These are phyloP conservation scores for Naso thynnoides DNA, from an alignment of 2,797 vertebrate genomes.

Conservation along the genomic window DNA sequence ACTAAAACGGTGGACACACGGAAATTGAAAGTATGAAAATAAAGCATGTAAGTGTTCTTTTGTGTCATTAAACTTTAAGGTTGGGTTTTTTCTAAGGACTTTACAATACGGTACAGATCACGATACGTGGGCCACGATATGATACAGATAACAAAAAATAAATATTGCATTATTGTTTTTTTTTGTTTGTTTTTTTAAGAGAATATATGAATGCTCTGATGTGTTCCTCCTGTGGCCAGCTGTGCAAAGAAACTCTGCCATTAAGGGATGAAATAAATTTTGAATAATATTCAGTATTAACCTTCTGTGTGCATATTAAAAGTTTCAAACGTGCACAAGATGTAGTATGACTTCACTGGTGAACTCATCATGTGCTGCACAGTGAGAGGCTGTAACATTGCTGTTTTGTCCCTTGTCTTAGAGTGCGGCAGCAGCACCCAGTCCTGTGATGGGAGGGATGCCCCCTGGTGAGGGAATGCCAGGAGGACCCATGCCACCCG, in stretches of 20 bases:
- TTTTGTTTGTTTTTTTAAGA: neutral
- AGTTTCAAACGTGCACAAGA: neutral
- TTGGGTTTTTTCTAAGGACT: no score
- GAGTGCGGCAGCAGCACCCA: conserved; percentile 98
- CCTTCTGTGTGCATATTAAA: no score
- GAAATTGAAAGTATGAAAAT: no score
- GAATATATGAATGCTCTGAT: conserved; percentile 2
- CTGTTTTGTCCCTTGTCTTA: conserved; percentile 64
- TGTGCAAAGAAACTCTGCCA: conserved; percentile 1
- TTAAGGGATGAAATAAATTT: neutral
- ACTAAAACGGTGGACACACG: no score
- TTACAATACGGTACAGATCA: no score
- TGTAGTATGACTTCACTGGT: neutral
- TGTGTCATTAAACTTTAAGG: no score
- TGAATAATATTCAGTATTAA: no score
- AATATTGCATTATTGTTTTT: no score
- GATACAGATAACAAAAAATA: no score
- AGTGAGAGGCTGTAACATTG: conserved; percentile 3
- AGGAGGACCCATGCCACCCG: conserved; percentile 96
- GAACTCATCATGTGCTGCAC: neutral
- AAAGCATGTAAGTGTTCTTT: no score
- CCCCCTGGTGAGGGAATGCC: conserved; percentile 97
- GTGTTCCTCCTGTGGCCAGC: conserved; percentile 4
- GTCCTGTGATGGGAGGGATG: conserved; percentile 99
- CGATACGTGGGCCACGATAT: no score